Base-by-base conservation (phyloP, 2,113 vertebrate genomes). In the Acanthochromis polyacanthus region DNA sequence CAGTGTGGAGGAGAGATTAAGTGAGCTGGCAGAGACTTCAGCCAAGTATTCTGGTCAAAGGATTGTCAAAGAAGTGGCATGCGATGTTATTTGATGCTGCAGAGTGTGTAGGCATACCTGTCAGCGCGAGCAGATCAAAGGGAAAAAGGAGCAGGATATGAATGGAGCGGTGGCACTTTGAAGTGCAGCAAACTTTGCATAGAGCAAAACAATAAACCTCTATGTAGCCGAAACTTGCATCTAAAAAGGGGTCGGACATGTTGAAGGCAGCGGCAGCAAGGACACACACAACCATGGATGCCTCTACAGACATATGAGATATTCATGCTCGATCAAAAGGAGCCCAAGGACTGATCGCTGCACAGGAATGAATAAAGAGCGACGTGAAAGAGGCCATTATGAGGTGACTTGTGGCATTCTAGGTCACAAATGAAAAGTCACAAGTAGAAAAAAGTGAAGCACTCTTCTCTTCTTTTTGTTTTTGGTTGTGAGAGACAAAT, bases 41-140 rank as follows among this genome's bases (percentile, higher is more conserved):
- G 65, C 76, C 69, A 80, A 80, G 63, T 70, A 83, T 86, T 85
- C 82, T 75, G 86, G 88, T 86, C 87, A 88, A 85, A 90, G 83
- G 80, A 78, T 64, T 86, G 90, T 89, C 88, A 89, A 53, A 77
- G 87, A 84, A 91, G 81, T 69, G 81, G 60, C 71, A 86, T 84
- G 80, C 81, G 85, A 91, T 86, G 79, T 81, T 84, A 84, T 88
- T 88, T 89, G 89, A 92, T 86, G 83, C 81, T 75, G 74, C 38
- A 57, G 73, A 81, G 74, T 56, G 71, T 81, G 85, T 78, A 75
- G 73, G 82, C 59, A 83, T 62, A 88, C 71, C 87, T 86, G 81
- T 82, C 85, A 78, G 88, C 48, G 69, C 74, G 62, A 84, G 57
- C 30, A 64, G 87, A 90, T 90, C 88, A 92, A 90, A 90, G 80